Percentiles rank a stretch among this genome's conserved stretches.
Evolutionary conservation across 2,888 invertebrate species (phyloP).

Genomic region (Diachrysia chrysitis): DNA sequence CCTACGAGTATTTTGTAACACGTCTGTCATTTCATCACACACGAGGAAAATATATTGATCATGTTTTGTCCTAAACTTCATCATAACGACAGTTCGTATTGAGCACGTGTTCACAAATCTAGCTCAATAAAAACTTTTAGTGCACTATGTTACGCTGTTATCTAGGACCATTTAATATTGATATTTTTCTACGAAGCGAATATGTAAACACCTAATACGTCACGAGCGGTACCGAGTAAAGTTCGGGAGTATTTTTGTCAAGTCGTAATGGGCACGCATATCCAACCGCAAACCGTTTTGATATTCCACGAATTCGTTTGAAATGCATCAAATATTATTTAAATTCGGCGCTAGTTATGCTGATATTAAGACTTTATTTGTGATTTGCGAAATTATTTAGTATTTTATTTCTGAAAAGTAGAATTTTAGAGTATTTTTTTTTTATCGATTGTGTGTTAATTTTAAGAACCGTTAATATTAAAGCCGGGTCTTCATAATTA

Average conservation of each 20-base stretch:
- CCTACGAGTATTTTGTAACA: too few relatives aligned
- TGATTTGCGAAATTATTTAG: background rate
- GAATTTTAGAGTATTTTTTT: too few relatives aligned
- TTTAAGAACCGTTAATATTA: too few relatives aligned
- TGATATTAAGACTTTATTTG: constrained; percentile 13
- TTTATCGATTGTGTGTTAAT: too few relatives aligned
- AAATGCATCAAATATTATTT: constrained; percentile 27
- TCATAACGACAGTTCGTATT: too few relatives aligned
- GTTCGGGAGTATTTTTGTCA: constrained; percentile 32
- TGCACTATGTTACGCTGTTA: background rate
- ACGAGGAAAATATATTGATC: too few relatives aligned
- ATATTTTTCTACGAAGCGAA: constrained; percentile 24
- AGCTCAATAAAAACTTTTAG: background rate
- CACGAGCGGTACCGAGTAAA: constrained; percentile 31
- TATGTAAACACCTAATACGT: constrained; percentile 43
- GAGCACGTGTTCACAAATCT: too few relatives aligned
- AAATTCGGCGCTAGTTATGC: constrained; percentile 16
- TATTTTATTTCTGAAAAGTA: background rate
- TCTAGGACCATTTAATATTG: constrained; percentile 6
- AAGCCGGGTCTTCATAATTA: too few relatives aligned
- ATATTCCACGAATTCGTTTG: constrained; percentile 32
- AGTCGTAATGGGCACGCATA: constrained; percentile 33
- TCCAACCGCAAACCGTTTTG: constrained; percentile 15
- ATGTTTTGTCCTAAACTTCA: too few relatives aligned
- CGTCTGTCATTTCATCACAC: too few relatives aligned